A percentile compares a stretch with the other conserved stretches of the same genome.
Conservation (phyloP, 1,140 invertebrate species). For the Chironomus tepperi region DNA sequence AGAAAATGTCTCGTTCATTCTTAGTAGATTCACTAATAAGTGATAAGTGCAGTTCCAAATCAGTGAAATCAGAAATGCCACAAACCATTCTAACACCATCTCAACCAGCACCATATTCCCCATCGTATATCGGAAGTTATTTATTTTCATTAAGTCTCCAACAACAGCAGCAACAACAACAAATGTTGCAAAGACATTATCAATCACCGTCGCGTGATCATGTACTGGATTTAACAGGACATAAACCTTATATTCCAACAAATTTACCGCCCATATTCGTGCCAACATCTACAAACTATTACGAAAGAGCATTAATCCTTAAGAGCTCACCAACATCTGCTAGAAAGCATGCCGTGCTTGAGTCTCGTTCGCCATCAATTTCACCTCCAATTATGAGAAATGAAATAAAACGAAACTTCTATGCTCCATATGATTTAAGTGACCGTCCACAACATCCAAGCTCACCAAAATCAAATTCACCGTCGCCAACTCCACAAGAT, state of each 20-base stretch:
- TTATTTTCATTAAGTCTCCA: conserved; percentile 51
- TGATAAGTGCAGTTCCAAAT: conserved; percentile 46
- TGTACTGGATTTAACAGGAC: conserved; percentile 30
- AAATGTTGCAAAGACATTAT: conserved; percentile 37
- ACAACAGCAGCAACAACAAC: conserved; percentile 48
- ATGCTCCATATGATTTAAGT: conserved; percentile 45
- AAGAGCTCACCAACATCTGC: conserved; percentile 29
- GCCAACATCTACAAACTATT: conserved; percentile 14
- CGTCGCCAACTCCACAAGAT: conserved; percentile 42
- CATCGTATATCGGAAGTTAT: conserved; percentile 50
- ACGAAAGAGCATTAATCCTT: conserved; percentile 25
- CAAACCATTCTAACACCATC: conserved; percentile 38
- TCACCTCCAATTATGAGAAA: conserved; percentile 35
- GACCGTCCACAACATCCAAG: conserved; percentile 43
- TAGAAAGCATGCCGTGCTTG: conserved; percentile 11
- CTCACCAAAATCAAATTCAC: conserved; percentile 29
- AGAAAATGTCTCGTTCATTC: conserved; percentile 64
- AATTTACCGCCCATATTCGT: conserved; percentile 19
- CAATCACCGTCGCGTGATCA: conserved; percentile 40
- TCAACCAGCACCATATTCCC: conserved; percentile 45
- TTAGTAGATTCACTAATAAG: conserved; percentile 63
- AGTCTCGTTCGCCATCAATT: conserved; percentile 35
- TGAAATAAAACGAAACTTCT: conserved; percentile 33
- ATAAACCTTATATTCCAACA: conserved; percentile 10
- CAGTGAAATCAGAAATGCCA: conserved; percentile 40